A percentile compares a stretch with the other conserved stretches of the same genome.
Evolutionary conservation across 2,113 vertebrate species (phyloP).

Genomic region (Nothobranchius kuhntae): DNA sequence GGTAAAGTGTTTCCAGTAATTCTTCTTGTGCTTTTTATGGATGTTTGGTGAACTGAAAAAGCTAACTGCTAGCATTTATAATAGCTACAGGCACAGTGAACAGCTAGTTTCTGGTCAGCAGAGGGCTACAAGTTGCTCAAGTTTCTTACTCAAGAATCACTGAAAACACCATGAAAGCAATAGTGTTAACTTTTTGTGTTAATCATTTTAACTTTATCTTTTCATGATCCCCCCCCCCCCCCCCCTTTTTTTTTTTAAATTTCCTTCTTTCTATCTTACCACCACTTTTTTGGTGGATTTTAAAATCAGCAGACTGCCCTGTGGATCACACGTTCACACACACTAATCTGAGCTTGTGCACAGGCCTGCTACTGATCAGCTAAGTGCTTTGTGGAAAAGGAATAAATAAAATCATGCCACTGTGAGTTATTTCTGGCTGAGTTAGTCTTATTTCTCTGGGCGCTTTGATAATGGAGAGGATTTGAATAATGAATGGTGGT

Average conservation of each 20-base stretch:
- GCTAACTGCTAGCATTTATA: no score
- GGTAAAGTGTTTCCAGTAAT: no score
- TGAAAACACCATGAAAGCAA: no score
- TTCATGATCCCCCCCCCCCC: not conserved
- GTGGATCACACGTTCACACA: slow-evolving; percentile 16
- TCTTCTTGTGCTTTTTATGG: no score
- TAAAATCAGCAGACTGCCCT: slow-evolving; percentile 31
- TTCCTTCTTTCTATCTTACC: not conserved
- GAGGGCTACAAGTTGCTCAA: no score
- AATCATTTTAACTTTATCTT: not conserved
- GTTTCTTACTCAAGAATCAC: no score
- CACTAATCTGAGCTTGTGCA: slow-evolving; percentile 45
- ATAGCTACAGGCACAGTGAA: no score
- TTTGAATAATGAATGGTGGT: slow-evolving; percentile 76
- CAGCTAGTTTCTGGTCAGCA: no score
- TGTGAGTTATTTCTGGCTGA: slow-evolving; percentile 74
- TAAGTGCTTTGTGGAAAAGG: slow-evolving; percentile 60
- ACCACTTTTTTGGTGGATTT: slow-evolving; percentile 44
- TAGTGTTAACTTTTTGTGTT: no score
- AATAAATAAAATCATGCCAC: slow-evolving; percentile 65
- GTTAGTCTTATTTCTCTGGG: slow-evolving; percentile 74
- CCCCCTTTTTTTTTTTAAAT: not conserved
- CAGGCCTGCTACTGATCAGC: slow-evolving; percentile 39
- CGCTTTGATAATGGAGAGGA: slow-evolving; percentile 77
- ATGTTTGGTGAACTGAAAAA: no score